Percentiles rank a stretch among this genome's conserved stretches.
These are phyloP conservation scores for Bubo blakistoni DNA, from an alignment of 2,113 vertebrate species.

Conservation along the genomic window DNA sequence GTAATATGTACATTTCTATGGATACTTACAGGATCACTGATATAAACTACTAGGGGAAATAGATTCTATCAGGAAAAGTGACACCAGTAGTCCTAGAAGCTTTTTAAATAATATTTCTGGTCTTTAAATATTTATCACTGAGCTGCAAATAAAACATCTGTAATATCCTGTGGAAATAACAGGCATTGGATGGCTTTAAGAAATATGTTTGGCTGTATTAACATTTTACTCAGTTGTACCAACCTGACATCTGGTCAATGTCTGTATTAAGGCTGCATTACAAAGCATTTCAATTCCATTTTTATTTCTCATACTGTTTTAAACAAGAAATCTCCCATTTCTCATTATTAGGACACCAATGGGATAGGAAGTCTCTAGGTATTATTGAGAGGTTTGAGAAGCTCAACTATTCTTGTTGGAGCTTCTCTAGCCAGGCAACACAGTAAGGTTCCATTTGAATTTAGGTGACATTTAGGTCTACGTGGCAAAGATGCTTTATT, in stretches of 20 bases:
- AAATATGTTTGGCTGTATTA: background rate
- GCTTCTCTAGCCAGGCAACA: background rate
- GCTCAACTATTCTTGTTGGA: background rate
- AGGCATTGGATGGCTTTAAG: constrained; percentile 4
- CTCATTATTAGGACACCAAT: background rate
- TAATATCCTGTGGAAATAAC: background rate
- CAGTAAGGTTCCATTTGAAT: background rate
- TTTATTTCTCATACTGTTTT: background rate
- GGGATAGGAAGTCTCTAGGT: background rate
- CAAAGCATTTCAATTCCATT: background rate
- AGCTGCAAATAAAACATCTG: constrained; percentile 36
- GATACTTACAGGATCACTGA: constrained; percentile 11
- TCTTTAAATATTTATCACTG: constrained; percentile 38
- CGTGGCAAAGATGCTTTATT: background rate
- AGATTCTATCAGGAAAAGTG: constrained; percentile 57
- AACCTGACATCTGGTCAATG: constrained; percentile 16
- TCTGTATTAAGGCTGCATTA: constrained; percentile 10
- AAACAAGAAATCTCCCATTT: background rate
- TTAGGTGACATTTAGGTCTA: background rate
- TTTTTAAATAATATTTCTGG: constrained; percentile 58
- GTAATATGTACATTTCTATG: constrained; percentile 30
- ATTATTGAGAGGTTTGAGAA: background rate
- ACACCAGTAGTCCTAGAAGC: constrained; percentile 32
- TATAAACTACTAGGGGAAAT: constrained; percentile 23
- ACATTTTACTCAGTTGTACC: background rate